phyloP scores from a whole-genome alignment of 2,888 invertebrate species.

The Hydropsyche betteni region DNA sequence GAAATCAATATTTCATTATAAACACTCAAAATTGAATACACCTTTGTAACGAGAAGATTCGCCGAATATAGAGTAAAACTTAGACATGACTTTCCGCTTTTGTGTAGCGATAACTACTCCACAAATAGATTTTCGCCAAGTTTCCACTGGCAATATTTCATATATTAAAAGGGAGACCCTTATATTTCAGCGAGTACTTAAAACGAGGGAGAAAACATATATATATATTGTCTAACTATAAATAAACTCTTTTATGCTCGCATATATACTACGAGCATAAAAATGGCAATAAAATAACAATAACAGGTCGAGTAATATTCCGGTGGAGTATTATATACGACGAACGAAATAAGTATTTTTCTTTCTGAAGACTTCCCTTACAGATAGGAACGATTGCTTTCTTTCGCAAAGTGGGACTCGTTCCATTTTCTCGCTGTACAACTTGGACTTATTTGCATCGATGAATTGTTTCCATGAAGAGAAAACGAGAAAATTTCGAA shows the following conservation, averaged over 20 bases:
- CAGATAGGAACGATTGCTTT: too few relatives aligned
- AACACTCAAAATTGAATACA: not conserved
- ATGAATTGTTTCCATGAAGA: too few relatives aligned
- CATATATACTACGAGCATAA: constrained; percentile 15
- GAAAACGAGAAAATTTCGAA: too few relatives aligned
- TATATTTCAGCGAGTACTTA: constrained; percentile 17
- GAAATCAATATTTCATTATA: too few relatives aligned
- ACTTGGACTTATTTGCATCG: too few relatives aligned
- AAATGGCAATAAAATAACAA: constrained; percentile 32
- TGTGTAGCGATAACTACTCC: too few relatives aligned
- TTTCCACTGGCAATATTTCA: not conserved
- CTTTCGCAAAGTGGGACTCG: too few relatives aligned
- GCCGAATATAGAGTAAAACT: not conserved
- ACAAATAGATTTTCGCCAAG: not conserved
- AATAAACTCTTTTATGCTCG: constrained; percentile 24
- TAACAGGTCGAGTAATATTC: constrained; percentile 18
- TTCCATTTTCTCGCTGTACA: too few relatives aligned
- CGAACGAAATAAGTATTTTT: constrained; percentile 7
- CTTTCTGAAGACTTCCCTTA: not conserved
- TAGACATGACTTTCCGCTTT: too few relatives aligned
- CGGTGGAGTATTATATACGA: not conserved
- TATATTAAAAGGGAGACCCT: constrained; percentile 3
- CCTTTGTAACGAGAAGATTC: not conserved
- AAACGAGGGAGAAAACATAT: not conserved
- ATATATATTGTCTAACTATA: constrained; percentile 4